A percentile compares a stretch with the other conserved stretches of the same genome.
Evolutionary conservation across 2,797 vertebrate species (phyloP).

Genomic region (Sebastolobus alascanus): DNA sequence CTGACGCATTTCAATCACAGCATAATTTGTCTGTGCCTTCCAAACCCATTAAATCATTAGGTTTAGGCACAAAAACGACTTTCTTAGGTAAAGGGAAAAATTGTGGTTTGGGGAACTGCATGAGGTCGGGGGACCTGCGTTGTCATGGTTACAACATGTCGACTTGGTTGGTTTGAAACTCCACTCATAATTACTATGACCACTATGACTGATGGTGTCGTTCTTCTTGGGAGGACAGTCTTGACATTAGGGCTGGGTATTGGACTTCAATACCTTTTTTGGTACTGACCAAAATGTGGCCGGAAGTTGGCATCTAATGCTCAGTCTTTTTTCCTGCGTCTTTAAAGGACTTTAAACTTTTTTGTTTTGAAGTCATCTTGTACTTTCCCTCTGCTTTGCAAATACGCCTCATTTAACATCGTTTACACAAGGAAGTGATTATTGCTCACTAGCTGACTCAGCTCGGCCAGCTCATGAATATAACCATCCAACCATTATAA

Average conservation of each 20-base stretch:
- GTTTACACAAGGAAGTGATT: constrained; percentile 73
- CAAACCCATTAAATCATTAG: neutral
- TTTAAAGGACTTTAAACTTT: neutral
- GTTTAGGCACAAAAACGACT: neutral
- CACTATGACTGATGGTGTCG: neutral
- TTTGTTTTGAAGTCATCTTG: neutral
- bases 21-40: neutral
- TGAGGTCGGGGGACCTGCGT: rapidly evolving
- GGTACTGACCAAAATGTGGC: neutral
- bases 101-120: neutral
- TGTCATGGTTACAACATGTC: neutral
- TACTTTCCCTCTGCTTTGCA: constrained; percentile 42
- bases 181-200: neutral
- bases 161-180: neutral
- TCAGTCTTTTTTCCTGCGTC: neutral
- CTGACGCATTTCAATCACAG: neutral
- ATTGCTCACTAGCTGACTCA: constrained; percentile 60
- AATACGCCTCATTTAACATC: constrained; percentile 58
- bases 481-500: constrained; percentile 33
- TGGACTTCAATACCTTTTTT: neutral
- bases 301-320: neutral
- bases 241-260: neutral
- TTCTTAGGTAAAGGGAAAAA: neutral
- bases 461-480: constrained; percentile 54
- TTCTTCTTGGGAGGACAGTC: neutral